A percentile compares a stretch with the other conserved stretches of the same genome.
Evolutionary conservation across 64 coral and sea anemone genomes (phyloP).

Genomic region (Acropora tenuis): DNA sequence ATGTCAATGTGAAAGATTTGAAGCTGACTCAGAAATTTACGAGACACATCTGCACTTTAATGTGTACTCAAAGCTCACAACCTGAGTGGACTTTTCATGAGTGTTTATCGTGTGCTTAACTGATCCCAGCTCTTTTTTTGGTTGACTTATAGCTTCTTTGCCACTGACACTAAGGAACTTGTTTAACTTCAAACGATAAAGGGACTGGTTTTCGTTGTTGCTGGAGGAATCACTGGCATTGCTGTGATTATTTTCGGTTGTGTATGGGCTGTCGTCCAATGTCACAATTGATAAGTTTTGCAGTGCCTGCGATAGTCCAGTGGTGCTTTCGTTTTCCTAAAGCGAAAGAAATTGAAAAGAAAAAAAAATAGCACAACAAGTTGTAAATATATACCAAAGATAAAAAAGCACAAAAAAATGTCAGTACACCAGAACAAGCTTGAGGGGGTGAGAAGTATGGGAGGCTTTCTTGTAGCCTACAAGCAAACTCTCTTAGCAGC

Average conservation of each 20-base stretch:
- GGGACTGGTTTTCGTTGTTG: neutral
- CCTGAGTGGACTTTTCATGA: neutral
- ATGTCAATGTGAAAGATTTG: too few relatives aligned
- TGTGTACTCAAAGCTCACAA: too few relatives aligned
- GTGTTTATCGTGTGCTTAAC: neutral
- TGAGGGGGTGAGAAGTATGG: neutral
- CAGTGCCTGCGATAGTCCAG: neutral
- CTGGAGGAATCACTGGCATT: neutral
- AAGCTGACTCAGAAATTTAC: too few relatives aligned
- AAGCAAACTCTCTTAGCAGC: neutral
- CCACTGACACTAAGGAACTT: conserved; percentile 30
- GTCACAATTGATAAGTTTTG: conserved; percentile 2
- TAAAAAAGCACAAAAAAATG: neutral
- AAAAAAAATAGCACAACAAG: neutral
- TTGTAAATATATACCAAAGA: neutral
- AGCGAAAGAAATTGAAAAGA: neutral
- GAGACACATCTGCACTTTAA: too few relatives aligned
- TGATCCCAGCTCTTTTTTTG: conserved; percentile 25
- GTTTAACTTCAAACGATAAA: conserved; percentile 21
- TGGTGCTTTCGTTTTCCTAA: neutral
- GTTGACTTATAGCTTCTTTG: conserved; percentile 5
- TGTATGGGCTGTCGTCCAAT: neutral
- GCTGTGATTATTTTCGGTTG: neutral
- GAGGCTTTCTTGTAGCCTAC: neutral
- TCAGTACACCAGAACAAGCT: neutral